Evolutionary conservation across 2,113 vertebrate genomes (phyloP).

Genomic region (Rafetus swinhoei): DNA sequence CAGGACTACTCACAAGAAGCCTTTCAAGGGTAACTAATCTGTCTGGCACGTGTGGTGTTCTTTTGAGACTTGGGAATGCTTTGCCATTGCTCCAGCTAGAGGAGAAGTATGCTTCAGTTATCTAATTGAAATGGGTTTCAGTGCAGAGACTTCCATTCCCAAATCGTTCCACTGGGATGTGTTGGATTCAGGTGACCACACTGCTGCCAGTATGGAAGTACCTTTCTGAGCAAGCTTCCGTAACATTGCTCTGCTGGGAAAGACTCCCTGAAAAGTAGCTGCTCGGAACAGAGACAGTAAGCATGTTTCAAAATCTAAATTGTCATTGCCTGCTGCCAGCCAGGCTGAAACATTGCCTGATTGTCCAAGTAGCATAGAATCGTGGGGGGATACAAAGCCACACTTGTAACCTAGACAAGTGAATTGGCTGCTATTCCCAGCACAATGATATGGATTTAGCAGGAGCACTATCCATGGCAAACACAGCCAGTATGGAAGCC

Average conservation of each 20-base stretch:
- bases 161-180: neutral
- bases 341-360: conserved; percentile 56
- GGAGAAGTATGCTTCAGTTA: conserved; percentile 16
- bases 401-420: conserved; percentile 59
- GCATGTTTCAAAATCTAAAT: conserved; percentile 60
- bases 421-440: conserved; percentile 43
- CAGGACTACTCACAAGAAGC: neutral
- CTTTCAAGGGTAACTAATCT: conserved; percentile 50
- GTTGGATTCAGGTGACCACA: conserved; percentile 60
- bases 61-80: conserved; percentile 27
- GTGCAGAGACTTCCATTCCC: conserved; percentile 7
- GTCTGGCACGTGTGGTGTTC: conserved; percentile 29
- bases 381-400: conserved; percentile 46
- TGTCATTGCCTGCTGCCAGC: conserved; percentile 54
- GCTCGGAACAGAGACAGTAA: conserved; percentile 26
- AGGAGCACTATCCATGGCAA: conserved; percentile 1
- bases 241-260: conserved; percentile 31
- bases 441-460: neutral
- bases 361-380: conserved; percentile 59
- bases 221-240: conserved; percentile 24
- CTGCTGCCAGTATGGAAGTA: neutral
- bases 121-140: conserved; percentile 1
- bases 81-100: conserved; percentile 34
- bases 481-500: neutral
- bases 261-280: conserved; percentile 14